Base-by-base conservation (phyloP, 2,888 invertebrate species). In the Ceriagrion tenellum region DNA sequence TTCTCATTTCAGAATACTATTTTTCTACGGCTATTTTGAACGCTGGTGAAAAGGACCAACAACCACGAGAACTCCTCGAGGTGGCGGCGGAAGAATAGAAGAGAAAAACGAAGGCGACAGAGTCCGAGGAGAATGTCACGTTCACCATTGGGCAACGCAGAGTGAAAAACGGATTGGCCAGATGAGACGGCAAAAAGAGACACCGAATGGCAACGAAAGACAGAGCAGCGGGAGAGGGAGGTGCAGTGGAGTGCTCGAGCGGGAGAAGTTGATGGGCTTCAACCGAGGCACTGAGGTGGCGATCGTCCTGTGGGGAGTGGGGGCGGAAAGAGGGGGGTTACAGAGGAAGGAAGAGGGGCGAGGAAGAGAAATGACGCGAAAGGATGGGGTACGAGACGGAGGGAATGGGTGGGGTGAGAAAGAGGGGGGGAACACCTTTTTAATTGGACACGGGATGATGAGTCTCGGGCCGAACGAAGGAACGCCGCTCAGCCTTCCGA, bases 371-470 rank as follows among this genome's bases (percentile, higher is more conserved):
- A 18, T 23, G 89, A 55, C 26, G 26, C 10, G 55, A 55, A 16
- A 47, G 89, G 88, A 47, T 40, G 20, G 16, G 26, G 89, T 2
- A 6, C 8, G 89, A n/a, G 10, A 10, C 2, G 89, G 47, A 16
- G 47, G 88, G 40, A 47, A 2, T 0, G 47, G 2, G 26, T 23
- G 18, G n/a, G 69, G 26, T 12, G 12, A 26, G 26, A 26, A 20
- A 20, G 20, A 23, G 23, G 69, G 69, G 69, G n/a, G 69, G 69
- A 69, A 20, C 69, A 26, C 18, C 26, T 69, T 35, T n/a, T 81
- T 81, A 81, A 81, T 81, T 81, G 81, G 81, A 81, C 35, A 81
- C 81, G 81, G 81, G 35, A 35, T 81, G 81, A 35, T 81, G 81
- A 81, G 81, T 35, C 81, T 35, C 35, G 35, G 35, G 35, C 18